Evolutionary conservation across 23 tunicate genomes (phyloP), one percentile per base, ranked within the genome.

Genomic region (Ascidia mentula): DNA sequence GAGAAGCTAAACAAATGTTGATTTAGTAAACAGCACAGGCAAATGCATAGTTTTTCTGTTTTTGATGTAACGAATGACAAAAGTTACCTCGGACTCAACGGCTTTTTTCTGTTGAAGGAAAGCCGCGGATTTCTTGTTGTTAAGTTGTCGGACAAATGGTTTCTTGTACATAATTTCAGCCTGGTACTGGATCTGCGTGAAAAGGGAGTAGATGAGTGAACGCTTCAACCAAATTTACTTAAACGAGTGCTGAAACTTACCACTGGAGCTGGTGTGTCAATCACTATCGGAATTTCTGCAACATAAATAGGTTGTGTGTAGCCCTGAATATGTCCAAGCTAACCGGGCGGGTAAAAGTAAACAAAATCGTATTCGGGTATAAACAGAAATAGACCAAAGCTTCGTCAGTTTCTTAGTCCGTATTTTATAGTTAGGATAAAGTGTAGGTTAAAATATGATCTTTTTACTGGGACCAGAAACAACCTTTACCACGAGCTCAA

Each of bases 71-170:
- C 15, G 53, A 42, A 12, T 42, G 53, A 42, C 53, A 9, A 20
- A 32, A 73, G 13, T 39, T 31, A 71, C 84, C 77, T 80, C 84
- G 18, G 38, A 77, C 70, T 80, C 77, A 26, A 80, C 77, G n/a
- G 77, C 84, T 18, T 53, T 40, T 24, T 70, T 80, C 40, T 80
- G 77, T 37, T 30, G 71, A 31, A 32, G 61, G 37, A 69, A 80
- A 31, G 38, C 61, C 71, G 37, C 3, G 18, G 84, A 70, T 20
- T 61, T 71, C 1, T 6, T 12, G 39, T 80, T 40, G 9, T 30
- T 71, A n/a, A 80, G 70, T 30, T 32, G 37, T 13, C 20, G 31
- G 33, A 69, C 30, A 31, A 80, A 80, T 17, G 38, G 12, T 28
- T 59, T 80, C 34, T 39, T 6, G 32, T 80, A 80, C 53, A 36